Percentiles rank a stretch among this genome's conserved stretches.
phyloP scores from a whole-genome alignment of 2,113 vertebrate species.

The Petromus typicus region DNA sequence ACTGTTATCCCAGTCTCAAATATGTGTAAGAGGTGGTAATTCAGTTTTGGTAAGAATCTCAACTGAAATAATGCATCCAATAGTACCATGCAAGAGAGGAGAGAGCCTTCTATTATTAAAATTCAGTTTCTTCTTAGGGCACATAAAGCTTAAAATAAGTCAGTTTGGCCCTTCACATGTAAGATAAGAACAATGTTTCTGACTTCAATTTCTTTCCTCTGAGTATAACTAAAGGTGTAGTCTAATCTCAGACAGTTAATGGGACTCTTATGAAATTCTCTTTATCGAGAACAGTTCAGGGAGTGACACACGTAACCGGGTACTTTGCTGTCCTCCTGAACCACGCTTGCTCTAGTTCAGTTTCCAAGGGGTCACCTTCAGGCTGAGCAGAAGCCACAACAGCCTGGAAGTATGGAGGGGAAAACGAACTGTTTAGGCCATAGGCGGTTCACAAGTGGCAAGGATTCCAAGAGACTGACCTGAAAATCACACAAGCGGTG shows the following conservation, averaged over 20 bases:
- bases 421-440: neutral
- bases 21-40: neutral
- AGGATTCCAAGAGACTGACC: neutral
- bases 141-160: slow-evolving; percentile 35
- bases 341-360: neutral
- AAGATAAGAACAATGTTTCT: neutral
- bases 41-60: neutral
- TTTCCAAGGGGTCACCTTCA: neutral
- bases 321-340: neutral
- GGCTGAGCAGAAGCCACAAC: neutral
- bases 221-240: slow-evolving; percentile 1
- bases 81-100: slow-evolving; percentile 2
- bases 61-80: slow-evolving; percentile 33
- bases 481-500: slow-evolving; percentile 24
- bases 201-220: neutral
- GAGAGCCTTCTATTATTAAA: slow-evolving; percentile 23
- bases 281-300: neutral
- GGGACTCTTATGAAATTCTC: neutral
- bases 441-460: neutral
- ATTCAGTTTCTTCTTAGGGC: slow-evolving; percentile 5
- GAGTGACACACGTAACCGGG: neutral
- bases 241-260: neutral
- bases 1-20: neutral
- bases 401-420: neutral
- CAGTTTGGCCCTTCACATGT: neutral